Conservation (phyloP, 2,888 invertebrate species). For the Epinotia ramella region DNA sequence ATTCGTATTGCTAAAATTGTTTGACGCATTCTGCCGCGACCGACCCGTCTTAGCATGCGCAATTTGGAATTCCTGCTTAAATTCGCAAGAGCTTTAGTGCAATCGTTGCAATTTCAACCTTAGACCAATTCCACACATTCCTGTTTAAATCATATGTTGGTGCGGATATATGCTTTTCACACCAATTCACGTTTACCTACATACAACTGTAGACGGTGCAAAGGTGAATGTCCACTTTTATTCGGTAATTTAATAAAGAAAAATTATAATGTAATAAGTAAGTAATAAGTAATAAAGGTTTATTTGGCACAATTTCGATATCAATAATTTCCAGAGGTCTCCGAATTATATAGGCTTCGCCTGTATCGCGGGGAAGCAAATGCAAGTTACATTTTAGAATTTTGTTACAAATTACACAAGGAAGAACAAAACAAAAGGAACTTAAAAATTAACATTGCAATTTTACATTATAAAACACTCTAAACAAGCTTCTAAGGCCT, state of each 20-base stretch:
- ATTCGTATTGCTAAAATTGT: constrained; percentile 62
- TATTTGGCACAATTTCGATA: too few relatives aligned
- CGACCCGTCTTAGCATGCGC: constrained; percentile 67
- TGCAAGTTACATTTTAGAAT: too few relatives aligned
- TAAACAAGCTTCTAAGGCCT: too few relatives aligned
- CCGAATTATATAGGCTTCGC: too few relatives aligned
- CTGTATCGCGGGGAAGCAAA: too few relatives aligned
- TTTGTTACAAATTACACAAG: too few relatives aligned
- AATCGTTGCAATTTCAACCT: constrained; percentile 47
- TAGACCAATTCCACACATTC: constrained; percentile 31
- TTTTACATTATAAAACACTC: too few relatives aligned
- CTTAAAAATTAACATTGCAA: too few relatives aligned
- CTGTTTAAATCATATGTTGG: constrained; percentile 11
- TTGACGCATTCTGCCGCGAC: constrained; percentile 70
- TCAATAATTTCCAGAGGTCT: too few relatives aligned
- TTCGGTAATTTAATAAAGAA: neutral
- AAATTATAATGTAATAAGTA: neutral
- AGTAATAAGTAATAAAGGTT: too few relatives aligned
- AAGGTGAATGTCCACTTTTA: neutral
- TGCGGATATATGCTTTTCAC: neutral
- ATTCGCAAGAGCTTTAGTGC: constrained; percentile 57
- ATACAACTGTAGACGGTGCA: neutral
- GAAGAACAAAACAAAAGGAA: too few relatives aligned
- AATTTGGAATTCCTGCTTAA: constrained; percentile 54
- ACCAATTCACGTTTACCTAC: neutral